phyloP scores from a whole-genome alignment of 2,888 invertebrate species.

The Habroteleia sp. region DNA sequence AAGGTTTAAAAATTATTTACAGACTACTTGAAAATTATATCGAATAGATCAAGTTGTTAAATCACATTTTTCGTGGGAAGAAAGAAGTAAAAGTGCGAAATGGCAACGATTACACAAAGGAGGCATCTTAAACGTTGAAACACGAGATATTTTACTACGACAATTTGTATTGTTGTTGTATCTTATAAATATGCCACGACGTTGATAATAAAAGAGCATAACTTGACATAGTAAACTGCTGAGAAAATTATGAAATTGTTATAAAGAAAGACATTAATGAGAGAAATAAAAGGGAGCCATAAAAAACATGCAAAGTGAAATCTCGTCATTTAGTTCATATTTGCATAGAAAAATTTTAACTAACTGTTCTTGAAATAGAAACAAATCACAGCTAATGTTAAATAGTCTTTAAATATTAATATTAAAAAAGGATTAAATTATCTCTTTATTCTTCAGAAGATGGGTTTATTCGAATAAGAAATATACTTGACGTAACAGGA shows the following conservation, averaged over 20 bases:
- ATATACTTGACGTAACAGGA: no score
- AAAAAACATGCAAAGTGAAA: not conserved
- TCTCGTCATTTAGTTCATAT: not conserved
- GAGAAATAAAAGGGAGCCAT: not conserved
- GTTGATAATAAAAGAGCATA: constrained; percentile 10
- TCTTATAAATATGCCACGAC: constrained; percentile 34
- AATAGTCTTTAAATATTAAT: no score
- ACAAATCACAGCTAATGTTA: no score
- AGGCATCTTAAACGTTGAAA: constrained; percentile 37
- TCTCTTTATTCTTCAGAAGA: no score
- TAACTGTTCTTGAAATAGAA: no score
- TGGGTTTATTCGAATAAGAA: no score
- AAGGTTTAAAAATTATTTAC: no score
- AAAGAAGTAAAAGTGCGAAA: no score
- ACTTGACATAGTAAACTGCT: constrained; percentile 18
- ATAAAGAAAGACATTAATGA: constrained; percentile 11
- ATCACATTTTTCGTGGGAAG: constrained; percentile 1
- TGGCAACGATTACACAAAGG: constrained; percentile 5
- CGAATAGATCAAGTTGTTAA: constrained; percentile 25
- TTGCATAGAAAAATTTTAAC: no score
- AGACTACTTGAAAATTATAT: no score
- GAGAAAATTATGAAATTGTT: constrained; percentile 36
- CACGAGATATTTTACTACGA: constrained; percentile 35
- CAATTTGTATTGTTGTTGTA: constrained; percentile 41
- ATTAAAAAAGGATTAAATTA: no score